phyloP scores from a whole-genome alignment of 2,797 vertebrate species.

The Anomalospiza imberbis region DNA sequence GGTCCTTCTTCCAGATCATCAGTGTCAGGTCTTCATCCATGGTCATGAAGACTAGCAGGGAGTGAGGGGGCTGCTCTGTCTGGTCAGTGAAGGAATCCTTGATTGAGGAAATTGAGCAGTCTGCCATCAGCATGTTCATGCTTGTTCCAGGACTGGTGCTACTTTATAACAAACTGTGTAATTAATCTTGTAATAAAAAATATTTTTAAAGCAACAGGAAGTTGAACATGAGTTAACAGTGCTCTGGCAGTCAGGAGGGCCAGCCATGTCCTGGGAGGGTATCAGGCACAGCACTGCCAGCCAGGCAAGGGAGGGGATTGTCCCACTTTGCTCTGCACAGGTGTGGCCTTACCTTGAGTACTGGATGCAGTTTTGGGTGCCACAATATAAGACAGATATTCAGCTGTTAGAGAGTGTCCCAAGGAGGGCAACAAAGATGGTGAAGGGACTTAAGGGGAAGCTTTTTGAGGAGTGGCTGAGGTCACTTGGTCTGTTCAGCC shows the following conservation, averaged over 20 bases:
- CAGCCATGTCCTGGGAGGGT: rapidly evolving
- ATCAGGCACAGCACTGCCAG: not conserved
- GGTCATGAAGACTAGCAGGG: not conserved
- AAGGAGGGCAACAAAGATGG: not conserved
- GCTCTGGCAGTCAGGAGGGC: not conserved
- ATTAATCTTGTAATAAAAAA: not conserved
- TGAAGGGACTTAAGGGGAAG: not conserved
- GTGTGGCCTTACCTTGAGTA: rapidly evolving
- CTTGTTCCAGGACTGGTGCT: not conserved
- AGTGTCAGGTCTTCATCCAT: not conserved
- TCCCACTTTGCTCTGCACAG: rapidly evolving
- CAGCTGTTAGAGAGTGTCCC: rapidly evolving
- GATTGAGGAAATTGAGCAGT: not conserved
- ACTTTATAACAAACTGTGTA: not conserved
- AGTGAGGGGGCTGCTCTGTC: not conserved
- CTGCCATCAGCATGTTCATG: rapidly evolving
- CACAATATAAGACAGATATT: rapidly evolving
- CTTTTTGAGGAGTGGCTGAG: not conserved
- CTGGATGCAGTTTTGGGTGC: not conserved
- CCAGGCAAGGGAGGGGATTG: rapidly evolving
- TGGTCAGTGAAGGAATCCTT: rapidly evolving
- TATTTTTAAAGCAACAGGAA: not conserved
- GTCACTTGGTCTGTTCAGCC: not conserved
- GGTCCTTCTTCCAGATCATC: not conserved
- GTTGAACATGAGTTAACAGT: not conserved